A percentile compares a stretch with the other conserved stretches of the same genome.
Evolutionary conservation across 2,797 vertebrate species (phyloP).

Genomic region (Myotis myotis): DNA sequence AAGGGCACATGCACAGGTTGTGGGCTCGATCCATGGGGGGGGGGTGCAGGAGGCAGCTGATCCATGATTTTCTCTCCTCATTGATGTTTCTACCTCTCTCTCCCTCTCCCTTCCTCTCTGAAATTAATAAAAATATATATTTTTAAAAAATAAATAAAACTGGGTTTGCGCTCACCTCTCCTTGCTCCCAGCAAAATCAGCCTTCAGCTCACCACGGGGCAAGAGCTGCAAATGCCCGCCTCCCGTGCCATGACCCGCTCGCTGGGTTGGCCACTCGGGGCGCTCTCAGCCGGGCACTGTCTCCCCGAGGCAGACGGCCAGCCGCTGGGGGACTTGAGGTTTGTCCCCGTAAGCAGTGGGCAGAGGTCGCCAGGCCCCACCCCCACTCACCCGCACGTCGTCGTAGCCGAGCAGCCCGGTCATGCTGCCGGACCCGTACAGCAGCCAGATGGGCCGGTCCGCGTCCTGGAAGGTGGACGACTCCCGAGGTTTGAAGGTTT

Average conservation of each 20-base stretch:
- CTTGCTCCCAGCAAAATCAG: not conserved
- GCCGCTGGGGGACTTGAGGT: not conserved
- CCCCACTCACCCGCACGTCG: constrained; percentile 69
- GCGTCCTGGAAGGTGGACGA: constrained; percentile 79
- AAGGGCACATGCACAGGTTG: no score
- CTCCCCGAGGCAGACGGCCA: not conserved
- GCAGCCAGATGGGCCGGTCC: constrained; percentile 42
- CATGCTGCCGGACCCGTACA: constrained; percentile 79
- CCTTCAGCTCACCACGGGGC: not conserved
- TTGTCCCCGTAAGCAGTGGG: not conserved
- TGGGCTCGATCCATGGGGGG: no score
- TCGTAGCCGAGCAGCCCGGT: constrained; percentile 80
- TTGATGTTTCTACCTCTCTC: not conserved
- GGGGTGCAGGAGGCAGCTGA: not conserved
- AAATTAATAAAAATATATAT: not conserved
- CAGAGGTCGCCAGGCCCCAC: not conserved
- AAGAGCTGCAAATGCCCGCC: not conserved
- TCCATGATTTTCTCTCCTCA: not conserved
- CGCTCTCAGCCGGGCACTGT: not conserved
- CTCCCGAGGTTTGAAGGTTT: constrained; percentile 52
- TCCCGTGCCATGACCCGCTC: no score
- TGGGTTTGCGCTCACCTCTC: not conserved
- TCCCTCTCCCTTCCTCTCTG: not conserved
- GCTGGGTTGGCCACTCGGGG: not conserved
- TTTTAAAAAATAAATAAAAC: no score